Conservation (phyloP, 1,140 invertebrate species). For the Bathynomus jamesi region DNA sequence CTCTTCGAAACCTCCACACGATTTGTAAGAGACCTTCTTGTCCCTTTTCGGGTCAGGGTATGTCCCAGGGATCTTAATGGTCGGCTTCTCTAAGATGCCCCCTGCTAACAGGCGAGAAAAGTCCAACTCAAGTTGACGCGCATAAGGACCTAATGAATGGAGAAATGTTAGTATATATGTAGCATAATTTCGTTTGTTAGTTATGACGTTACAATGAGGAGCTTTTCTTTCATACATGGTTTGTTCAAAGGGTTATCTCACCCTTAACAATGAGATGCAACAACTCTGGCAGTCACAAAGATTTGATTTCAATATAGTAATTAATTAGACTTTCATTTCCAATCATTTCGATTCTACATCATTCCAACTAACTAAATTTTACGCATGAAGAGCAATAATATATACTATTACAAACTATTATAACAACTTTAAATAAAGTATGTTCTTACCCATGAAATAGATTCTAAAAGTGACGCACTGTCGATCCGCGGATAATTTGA, state of each 20-base stretch:
- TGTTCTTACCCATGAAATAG: constrained; percentile 64
- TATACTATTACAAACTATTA: no score
- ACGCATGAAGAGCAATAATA: no score
- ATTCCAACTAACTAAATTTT: no score
- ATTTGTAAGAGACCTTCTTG: constrained; percentile 34
- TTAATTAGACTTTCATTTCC: no score
- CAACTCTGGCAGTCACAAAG: no score
- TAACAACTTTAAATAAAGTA: no score
- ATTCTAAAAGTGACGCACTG: constrained; percentile 79
- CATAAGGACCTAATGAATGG: constrained; percentile 54
- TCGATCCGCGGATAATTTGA: constrained; percentile 63
- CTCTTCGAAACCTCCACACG: constrained; percentile 34
- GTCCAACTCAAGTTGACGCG: constrained; percentile 65
- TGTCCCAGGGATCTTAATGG: constrained; percentile 68
- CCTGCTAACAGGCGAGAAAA: constrained; percentile 63
- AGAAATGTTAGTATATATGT: neutral
- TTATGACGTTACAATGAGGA: no score
- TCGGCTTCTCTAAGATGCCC: constrained; percentile 62
- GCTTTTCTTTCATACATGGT: no score
- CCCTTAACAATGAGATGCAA: neutral
- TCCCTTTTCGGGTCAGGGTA: constrained; percentile 52
- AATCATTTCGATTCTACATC: no score
- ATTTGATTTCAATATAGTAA: no score
- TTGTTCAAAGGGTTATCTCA: neutral
- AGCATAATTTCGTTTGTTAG: no score